Conservation (phyloP, 1,140 invertebrate species). For the Callitettix versicolor region DNA sequence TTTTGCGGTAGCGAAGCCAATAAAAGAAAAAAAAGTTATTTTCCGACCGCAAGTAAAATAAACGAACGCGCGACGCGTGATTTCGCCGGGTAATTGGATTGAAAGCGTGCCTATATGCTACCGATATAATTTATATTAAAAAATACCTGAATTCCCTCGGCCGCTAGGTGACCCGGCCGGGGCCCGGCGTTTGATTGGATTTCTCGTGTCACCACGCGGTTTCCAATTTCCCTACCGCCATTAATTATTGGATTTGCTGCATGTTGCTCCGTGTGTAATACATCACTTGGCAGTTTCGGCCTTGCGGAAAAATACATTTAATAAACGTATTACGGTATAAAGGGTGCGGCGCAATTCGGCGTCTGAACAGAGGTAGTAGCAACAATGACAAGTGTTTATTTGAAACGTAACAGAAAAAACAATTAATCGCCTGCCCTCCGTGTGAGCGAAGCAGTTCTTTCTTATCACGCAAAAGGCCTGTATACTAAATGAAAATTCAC, state of each 20-base stretch:
- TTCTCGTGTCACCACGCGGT: constrained; percentile 13
- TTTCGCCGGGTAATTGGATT: constrained; percentile 12
- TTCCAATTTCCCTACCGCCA: constrained; percentile 15
- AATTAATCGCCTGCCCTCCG: no score
- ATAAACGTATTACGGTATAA: no score
- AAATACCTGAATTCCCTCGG: constrained; percentile 1
- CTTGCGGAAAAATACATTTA: no score
- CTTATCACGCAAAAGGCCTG: no score
- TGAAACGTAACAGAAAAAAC: no score
- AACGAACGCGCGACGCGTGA: constrained; percentile 1
- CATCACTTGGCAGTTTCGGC: not conserved
- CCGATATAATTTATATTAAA: constrained; percentile 17
- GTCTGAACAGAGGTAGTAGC: no score
- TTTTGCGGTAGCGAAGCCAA: constrained; percentile 8
- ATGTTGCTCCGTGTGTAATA: not conserved
- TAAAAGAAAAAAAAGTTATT: constrained; percentile 11
- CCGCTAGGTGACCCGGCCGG: not conserved
- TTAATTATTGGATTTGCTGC: constrained; percentile 16
- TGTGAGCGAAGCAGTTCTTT: no score
- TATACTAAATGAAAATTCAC: no score
- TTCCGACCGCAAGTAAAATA: constrained; percentile 14
- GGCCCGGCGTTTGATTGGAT: constrained; percentile 9
- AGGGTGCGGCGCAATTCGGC: no score
- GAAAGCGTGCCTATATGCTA: constrained; percentile 5
- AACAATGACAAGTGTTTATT: no score